Percentiles rank a stretch among this genome's conserved stretches.
Conservation (phyloP, 2,888 invertebrate species). For the Mimas tiliae region DNA sequence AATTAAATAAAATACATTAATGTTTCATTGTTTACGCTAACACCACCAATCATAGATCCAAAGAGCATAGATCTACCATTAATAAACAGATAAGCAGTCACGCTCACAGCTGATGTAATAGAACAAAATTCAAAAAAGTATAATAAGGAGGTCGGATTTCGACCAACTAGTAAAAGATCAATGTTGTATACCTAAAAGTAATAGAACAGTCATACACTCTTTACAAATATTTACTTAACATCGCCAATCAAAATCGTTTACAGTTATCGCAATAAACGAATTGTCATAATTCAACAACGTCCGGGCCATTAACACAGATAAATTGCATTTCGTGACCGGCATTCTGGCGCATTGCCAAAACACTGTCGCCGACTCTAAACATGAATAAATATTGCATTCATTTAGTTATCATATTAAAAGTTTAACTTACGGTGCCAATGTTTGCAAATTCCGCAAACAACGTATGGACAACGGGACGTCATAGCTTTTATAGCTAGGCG, state of each 20-base stretch:
- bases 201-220: not conserved
- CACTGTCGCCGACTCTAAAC: conserved; percentile 44
- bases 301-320: conserved; percentile 65
- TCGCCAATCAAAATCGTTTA: conserved; percentile 25
- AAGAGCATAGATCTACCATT: no score
- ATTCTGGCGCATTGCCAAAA: conserved; percentile 54
- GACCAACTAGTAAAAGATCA: no score
- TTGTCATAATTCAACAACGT: conserved; percentile 69
- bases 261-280: conserved; percentile 52
- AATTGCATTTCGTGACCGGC: conserved; percentile 56
- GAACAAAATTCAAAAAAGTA: no score
- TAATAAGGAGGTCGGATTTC: no score
- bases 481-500: not conserved
- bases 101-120: no score
- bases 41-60: no score
- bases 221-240: not conserved
- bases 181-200: no score
- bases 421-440: not conserved
- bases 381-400: conserved; percentile 25
- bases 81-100: no score
- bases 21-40: no score
- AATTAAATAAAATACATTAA: no score
- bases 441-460: no score
- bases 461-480: not conserved
- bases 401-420: not conserved